Base-by-base conservation (phyloP, 2,888 invertebrate species). In the Cryptocephalus primarius region DNA sequence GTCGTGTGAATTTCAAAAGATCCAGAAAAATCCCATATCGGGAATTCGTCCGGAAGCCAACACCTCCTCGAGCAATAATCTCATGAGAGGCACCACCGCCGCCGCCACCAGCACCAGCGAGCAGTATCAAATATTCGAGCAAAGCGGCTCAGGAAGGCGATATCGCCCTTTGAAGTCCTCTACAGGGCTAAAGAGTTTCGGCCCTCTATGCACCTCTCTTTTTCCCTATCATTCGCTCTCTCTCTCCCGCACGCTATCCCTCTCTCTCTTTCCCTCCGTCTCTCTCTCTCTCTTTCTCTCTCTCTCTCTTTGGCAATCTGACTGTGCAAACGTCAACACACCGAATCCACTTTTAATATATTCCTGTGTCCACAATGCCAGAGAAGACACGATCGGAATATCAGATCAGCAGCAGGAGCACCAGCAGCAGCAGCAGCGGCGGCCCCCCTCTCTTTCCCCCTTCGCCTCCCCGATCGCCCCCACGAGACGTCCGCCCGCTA, bases 321-420 rank as follows among this genome's bases (percentile, higher is more conserved):
- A 59, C 63, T 65, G 64, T 65, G 64, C 65, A 66, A 68, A 67
- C 65, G 69, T 69, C 69, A 68, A 68, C 67, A 67, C 62, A 65
- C 63, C 64, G 66, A 66, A 69, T 69, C 67, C 65, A 66, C 66
- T 69, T 68, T 69, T 69, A 69, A 69, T 69, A 69, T 69, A 69
- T 69, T 67, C 69, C 63, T 67, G 66, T 68, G 69, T 68, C 69
- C 68, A 69, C 68, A 68, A 67, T 67, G 64, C 64, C 61, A 63
- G 59, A 61, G 61, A 58, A 64, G 66, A 67, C 64, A 66, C 65
- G 69, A 66, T 66, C 66, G 59, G 66, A 69, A 69, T 69, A 69
- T 66, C 65, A 61, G 64, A 66, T 66, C 63, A 57, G 57, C 55
- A 53, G 31, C 32, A 22, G 9, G n/a, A 32, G 32, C 12, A 33